These are phyloP conservation scores for Suncus etruscus DNA, from an alignment of 2,113 vertebrate species.

Conservation along the genomic window DNA sequence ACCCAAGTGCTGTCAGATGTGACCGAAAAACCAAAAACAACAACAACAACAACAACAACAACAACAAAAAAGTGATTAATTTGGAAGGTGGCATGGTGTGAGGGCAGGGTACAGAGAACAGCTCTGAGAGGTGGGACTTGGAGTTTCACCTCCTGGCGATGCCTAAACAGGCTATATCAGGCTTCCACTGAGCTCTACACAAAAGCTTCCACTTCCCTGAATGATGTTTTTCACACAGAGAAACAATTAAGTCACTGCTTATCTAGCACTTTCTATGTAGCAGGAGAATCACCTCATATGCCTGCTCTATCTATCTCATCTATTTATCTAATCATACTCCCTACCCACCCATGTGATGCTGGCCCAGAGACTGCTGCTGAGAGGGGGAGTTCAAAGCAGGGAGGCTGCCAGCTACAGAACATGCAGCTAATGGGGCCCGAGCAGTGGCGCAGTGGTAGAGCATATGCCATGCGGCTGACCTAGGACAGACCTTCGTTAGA, in stretches of 20 bases:
- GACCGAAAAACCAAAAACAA: too few species aligned
- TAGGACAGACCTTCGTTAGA: too few species aligned
- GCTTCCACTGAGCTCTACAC: background rate
- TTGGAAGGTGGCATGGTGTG: too few species aligned
- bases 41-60: too few species aligned
- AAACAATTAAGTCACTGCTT: background rate
- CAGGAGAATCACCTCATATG: background rate
- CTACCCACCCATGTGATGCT: background rate
- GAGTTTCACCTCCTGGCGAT: background rate
- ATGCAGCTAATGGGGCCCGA: background rate
- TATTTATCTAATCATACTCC: background rate
- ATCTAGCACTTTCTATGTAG: background rate
- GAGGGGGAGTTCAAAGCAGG: background rate
- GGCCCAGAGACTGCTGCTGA: background rate
- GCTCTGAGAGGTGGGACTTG: background rate
- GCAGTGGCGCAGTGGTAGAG: too few species aligned
- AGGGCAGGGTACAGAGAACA: background rate
- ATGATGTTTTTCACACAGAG: background rate
- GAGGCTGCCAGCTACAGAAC: background rate
- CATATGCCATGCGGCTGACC: too few species aligned
- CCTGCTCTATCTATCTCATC: background rate
- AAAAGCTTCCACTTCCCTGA: background rate
- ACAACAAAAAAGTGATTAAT: too few species aligned
- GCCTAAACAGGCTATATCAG: background rate
- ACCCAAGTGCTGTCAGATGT: too few species aligned